Conservation (phyloP, 2,888 invertebrate species). For the Agrotis segetum region DNA sequence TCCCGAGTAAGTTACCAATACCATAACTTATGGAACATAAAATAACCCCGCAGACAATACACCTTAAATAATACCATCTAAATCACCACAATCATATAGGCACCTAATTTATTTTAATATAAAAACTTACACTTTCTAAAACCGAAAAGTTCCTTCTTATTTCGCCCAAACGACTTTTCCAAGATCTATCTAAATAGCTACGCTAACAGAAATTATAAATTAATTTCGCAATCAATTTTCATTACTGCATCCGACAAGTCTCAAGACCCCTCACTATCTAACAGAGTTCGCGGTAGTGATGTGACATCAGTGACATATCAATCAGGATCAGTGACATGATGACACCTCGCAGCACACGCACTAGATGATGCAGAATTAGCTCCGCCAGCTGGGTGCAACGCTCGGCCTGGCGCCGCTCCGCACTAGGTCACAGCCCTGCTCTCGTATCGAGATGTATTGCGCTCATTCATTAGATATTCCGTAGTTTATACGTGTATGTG, state of each 20-base stretch:
- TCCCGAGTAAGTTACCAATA: not conserved
- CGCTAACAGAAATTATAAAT: not conserved
- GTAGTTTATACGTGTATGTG: constrained; percentile 17
- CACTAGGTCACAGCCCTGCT: constrained; percentile 66
- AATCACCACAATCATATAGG: too few species aligned
- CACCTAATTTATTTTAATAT: too few species aligned
- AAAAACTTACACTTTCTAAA: not conserved
- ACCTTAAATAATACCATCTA: too few species aligned
- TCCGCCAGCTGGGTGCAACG: constrained; percentile 61
- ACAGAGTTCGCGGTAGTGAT: constrained; percentile 21
- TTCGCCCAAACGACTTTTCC: not conserved
- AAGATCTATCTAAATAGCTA: too few species aligned
- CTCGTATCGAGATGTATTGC: constrained; percentile 59
- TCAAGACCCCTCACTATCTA: constrained; percentile 16
- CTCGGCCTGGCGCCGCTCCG: constrained; percentile 61
- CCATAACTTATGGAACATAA: not conserved
- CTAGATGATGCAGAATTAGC: constrained; percentile 58
- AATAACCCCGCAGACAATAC: not conserved
- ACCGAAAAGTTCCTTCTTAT: not conserved
- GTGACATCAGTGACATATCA: constrained; percentile 45
- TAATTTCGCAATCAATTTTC: constrained; percentile 23
- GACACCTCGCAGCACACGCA: constrained; percentile 14
- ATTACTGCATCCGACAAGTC: constrained; percentile 2
- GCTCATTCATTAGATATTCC: constrained; percentile 57
- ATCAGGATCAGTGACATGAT: constrained; percentile 42